A percentile compares a stretch with the other conserved stretches of the same genome.
Conservation (phyloP, 2,888 invertebrate genomes). For the Microctonus aethiopoides region DNA sequence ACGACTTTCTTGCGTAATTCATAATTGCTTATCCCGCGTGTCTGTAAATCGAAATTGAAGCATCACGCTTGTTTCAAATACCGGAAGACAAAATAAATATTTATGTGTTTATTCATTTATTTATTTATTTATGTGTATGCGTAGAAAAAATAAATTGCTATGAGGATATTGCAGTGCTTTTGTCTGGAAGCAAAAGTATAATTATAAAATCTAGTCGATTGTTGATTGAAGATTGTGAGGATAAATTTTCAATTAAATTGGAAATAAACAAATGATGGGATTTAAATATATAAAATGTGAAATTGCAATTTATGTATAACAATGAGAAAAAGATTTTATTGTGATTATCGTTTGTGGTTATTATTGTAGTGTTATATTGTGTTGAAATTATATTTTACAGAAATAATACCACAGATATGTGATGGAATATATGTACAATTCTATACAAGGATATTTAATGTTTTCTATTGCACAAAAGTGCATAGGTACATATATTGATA, state of each 20-base stretch:
- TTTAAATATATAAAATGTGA: not conserved
- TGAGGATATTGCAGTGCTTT: not conserved
- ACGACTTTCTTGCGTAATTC: slow-evolving; percentile 56
- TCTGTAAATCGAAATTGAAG: slow-evolving; percentile 43
- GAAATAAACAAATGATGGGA: not conserved
- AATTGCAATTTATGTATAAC: not conserved
- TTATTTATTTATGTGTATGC: not conserved
- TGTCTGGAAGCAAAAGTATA: not conserved
- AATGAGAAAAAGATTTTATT: not conserved
- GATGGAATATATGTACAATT: not conserved
- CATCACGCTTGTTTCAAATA: slow-evolving; percentile 36
- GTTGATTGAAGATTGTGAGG: not conserved
- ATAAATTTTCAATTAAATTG: not conserved
- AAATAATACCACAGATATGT: not conserved
- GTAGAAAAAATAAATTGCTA: not conserved
- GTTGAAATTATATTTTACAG: not conserved
- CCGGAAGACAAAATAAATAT: slow-evolving; percentile 1
- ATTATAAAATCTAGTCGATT: not conserved
- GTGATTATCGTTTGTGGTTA: not conserved
- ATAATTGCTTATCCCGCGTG: slow-evolving; percentile 50
- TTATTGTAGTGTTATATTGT: not conserved
- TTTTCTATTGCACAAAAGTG: not conserved
- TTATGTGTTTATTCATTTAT: not conserved
- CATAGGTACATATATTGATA: too few species aligned
- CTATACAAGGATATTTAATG: not conserved